phyloP scores from a whole-genome alignment of 2,888 invertebrate genomes.

The Agriopis aurantiaria region DNA sequence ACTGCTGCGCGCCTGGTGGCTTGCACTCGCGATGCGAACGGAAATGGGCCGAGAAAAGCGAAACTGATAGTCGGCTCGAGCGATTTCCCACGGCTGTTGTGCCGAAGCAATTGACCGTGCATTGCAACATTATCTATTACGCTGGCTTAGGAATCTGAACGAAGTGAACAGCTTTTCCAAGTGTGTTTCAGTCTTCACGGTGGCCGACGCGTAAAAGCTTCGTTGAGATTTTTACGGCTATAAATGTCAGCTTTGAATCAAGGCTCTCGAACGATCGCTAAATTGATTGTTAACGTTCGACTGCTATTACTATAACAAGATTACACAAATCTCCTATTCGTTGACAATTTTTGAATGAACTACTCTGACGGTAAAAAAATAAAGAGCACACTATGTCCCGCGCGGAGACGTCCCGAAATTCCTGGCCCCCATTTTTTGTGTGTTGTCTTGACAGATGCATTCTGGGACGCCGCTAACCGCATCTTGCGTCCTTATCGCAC shows the following conservation, averaged over 20 bases:
- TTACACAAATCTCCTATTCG: conserved; percentile 84
- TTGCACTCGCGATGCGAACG: conserved; percentile 67
- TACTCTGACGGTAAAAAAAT: conserved; percentile 75
- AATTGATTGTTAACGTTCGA: conserved; percentile 71
- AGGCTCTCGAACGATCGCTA: conserved; percentile 64
- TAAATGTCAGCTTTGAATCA: conserved; percentile 63
- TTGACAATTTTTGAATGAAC: conserved; percentile 85
- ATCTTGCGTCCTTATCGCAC: conserved; percentile 82
- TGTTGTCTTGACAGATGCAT: conserved; percentile 84
- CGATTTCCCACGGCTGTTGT: conserved; percentile 54
- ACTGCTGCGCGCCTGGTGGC: conserved; percentile 76
- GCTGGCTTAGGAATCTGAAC: conserved; percentile 27
- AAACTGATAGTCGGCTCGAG: conserved; percentile 68
- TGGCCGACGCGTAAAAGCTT: conserved; percentile 47
- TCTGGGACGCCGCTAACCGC: conserved; percentile 83
- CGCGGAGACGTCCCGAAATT: conserved; percentile 83
- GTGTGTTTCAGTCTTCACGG: conserved; percentile 42
- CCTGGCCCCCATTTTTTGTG: conserved; percentile 80
- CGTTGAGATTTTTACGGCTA: conserved; percentile 49
- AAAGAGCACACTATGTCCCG: conserved; percentile 77
- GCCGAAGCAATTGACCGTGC: conserved; percentile 39
- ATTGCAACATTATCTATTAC: conserved; percentile 43
- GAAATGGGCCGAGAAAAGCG: conserved; percentile 77
- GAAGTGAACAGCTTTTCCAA: conserved; percentile 24
- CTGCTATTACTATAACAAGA: conserved; percentile 80